Evolutionary conservation across 2,888 invertebrate species (phyloP), one percentile per base, ranked within the genome.

Genomic region (Spisula solida): DNA sequence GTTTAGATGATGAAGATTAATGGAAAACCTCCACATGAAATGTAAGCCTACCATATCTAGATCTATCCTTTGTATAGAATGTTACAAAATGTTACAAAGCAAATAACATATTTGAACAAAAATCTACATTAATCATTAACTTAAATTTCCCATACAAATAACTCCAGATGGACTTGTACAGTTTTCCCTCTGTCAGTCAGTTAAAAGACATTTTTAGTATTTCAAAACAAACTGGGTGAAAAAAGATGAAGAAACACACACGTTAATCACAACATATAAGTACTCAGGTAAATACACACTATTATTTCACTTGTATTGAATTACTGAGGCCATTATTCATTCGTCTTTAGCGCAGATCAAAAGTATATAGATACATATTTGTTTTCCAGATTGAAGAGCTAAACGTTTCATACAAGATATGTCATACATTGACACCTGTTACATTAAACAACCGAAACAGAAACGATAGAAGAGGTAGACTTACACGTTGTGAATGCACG

Each of bases 381-480:
- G 12, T 25, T 75, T 18, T 34, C 75, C 75, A 12, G 18, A 75
- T 75, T 75, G 75, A 75, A 75, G 75, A 75, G 75, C 25, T 34
- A 16, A 31, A 75, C 20, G 2, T 34, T 31, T 34, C 75, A 16
- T 14, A 18, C 31, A 31, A 18, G 31, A 75, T 6, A 20, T 25
- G 75, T 75, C 18, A 31, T 34, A 31, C 8, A 29, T 34, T 31
- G 34, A 75, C 75, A 75, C 75, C 75, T 75, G 75, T 75, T 75
- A 75, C 25, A 34, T 18, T 75, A 75, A 31, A 14, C 10, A 34
- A 31, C 31, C 29, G 4, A 75, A 34, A 75, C 16, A 4, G 29
- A 1, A 75, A 75, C 29, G 56, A 20, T 56, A 79, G 12, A 41
- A 41, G 41, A 78, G n/a, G 34, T 79, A 29, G 29, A 85, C 85